phyloP scores from a whole-genome alignment of 2,797 vertebrate genomes.

The Rachycentron canadum region DNA sequence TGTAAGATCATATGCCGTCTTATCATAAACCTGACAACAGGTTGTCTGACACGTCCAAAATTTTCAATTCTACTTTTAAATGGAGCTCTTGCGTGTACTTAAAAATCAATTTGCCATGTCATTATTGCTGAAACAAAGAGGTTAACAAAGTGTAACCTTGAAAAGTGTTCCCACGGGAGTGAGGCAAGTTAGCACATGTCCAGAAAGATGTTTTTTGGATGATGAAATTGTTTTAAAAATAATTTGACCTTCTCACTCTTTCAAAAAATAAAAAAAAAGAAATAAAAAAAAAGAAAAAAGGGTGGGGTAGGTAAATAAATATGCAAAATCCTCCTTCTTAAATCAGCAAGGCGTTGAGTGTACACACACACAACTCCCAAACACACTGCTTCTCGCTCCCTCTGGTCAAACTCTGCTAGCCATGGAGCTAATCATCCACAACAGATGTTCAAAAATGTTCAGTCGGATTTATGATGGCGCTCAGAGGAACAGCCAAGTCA shows the following conservation, averaged over 20 bases:
- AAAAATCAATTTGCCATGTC: conserved; percentile 30
- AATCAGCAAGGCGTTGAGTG: conserved; percentile 65
- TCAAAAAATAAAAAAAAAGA: conserved; percentile 5
- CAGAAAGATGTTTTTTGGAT: conserved; percentile 32
- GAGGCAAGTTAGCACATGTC: conserved; percentile 42
- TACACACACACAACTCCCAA: conserved; percentile 46
- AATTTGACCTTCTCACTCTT: conserved; percentile 30
- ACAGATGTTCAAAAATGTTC: conserved; percentile 87
- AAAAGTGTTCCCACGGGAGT: conserved; percentile 50
- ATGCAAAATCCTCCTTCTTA: conserved; percentile 72
- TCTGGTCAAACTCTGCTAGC: conserved; percentile 82
- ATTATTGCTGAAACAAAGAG: conserved; percentile 31
- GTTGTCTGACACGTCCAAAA: not conserved
- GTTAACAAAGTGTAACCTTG: conserved; percentile 67
- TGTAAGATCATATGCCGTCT: conserved; percentile 14
- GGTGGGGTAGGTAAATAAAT: conserved; percentile 43
- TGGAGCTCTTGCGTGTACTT: conserved; percentile 15
- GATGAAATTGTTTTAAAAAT: conserved; percentile 54
- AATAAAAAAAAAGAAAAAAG: no score
- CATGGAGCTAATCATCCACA: conserved; percentile 86
- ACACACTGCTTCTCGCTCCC: conserved; percentile 74
- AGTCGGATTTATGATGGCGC: conserved; percentile 84
- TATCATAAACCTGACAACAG: conserved; percentile 21
- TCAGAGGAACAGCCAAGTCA: conserved; percentile 86
- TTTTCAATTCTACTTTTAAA: conserved; percentile 11